Base-by-base conservation (phyloP, 2,797 vertebrate genomes). In the Euphonia xanthogaster region DNA sequence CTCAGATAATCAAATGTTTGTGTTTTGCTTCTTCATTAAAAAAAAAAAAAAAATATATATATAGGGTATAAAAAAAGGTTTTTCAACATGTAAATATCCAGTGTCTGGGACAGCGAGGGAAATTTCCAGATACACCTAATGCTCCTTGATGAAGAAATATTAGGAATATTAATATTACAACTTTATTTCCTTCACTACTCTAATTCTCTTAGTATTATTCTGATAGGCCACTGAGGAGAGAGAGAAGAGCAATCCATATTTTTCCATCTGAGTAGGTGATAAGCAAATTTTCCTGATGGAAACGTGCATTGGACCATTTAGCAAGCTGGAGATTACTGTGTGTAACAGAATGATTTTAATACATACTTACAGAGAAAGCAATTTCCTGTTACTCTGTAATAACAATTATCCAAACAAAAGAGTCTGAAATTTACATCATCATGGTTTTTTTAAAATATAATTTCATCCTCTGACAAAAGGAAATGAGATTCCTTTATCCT, bases 401-500 rank as follows among this genome's bases (percentile, higher is more conserved):
- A 83, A 66, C 88, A 95, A 94, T 96, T 95, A 96, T 86, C 81
- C 82, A 88, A 92, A 88, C 73, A 86, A 94, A 92, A 77, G 66
- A 86, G n/a, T 37, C 78, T 75, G 84, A 89, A 93, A 90, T 97
- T 95, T 95, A 95, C 67, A 95, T 76, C 70, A 37, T 13, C 61
- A 10, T 40, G 47, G 35, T 74, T 77, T 85, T 57, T 55, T 31
- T 31, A 0, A 20, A 75, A 51, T 67, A 79, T 54, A 90, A 92
- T 95, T 89, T 94, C 42, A 65, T 84, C 88, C 66, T 79, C 81
- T 88, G 53, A 86, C 94, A 83, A 79, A 93, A 95, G 71, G 67
- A 95, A 95, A 95, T 96, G 71, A 85, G 92, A 92, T 96, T 94
- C 90, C 92, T 97, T 97, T 93, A 76, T 84, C 70, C 50, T 42